A percentile compares a stretch with the other conserved stretches of the same genome.
phyloP scores from a whole-genome alignment of 1,140 invertebrate species.

The Lasaia peninsularis region DNA sequence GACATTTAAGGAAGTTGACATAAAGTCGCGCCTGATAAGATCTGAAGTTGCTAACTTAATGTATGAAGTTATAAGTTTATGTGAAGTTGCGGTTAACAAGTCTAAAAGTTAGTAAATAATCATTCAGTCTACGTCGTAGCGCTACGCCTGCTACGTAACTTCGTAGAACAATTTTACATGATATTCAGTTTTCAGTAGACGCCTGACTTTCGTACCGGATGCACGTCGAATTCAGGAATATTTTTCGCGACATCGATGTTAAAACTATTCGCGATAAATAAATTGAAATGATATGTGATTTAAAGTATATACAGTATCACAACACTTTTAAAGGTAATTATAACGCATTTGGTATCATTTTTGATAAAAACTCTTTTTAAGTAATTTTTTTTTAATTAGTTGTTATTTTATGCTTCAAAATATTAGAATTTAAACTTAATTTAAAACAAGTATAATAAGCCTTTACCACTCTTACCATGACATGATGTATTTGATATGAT shows the following conservation, averaged over 20 bases:
- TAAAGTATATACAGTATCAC: not conserved
- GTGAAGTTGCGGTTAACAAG: not conserved
- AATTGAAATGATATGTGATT: slow-evolving; percentile 9
- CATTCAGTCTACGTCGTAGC: slow-evolving; percentile 6
- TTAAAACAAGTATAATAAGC: too few relatives aligned
- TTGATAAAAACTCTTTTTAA: not conserved
- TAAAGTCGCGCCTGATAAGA: not conserved
- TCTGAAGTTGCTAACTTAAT: not conserved
- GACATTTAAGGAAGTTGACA: not conserved
- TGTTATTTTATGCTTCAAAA: too few relatives aligned
- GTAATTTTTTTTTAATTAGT: not conserved
- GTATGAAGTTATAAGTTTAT: not conserved
- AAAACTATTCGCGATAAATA: not conserved
- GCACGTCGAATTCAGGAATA: not conserved
- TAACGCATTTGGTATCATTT: not conserved
- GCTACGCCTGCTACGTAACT: slow-evolving; percentile 1
- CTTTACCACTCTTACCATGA: too few relatives aligned
- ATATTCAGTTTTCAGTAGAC: slow-evolving; percentile 9
- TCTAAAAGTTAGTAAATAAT: slow-evolving; percentile 8
- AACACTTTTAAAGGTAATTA: not conserved
- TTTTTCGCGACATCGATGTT: not conserved
- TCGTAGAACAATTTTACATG: slow-evolving; percentile 6
- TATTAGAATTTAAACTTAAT: too few relatives aligned
- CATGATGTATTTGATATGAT: too few relatives aligned
- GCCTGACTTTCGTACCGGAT: not conserved